Conservation (phyloP, 1,140 invertebrate species). For the Drosophila pachea region DNA sequence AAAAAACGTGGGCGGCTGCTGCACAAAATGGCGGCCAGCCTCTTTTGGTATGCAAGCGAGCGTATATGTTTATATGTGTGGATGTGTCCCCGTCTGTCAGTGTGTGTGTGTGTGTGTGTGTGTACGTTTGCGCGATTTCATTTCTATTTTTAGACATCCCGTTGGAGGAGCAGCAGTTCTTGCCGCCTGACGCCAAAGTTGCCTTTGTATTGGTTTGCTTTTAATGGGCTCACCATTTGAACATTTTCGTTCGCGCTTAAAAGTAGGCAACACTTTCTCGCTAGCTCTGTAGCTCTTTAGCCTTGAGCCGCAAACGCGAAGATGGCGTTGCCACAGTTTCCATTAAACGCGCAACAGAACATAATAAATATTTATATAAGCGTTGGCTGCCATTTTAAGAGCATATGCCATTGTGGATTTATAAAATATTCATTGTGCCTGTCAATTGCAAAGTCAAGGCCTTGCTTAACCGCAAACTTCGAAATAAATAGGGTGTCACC, state of each 20-base stretch:
- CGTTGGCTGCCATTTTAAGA: neutral
- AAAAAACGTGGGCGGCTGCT: constrained; percentile 62
- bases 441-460: constrained; percentile 36
- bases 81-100: constrained; percentile 6
- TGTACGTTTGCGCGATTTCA: constrained; percentile 73
- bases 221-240: neutral
- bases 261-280: constrained; percentile 50
- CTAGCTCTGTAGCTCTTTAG: neutral
- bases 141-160: constrained; percentile 72
- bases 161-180: constrained; percentile 57
- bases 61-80: constrained; percentile 10
- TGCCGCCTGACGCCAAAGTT: constrained; percentile 46
- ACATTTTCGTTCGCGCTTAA: constrained; percentile 29
- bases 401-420: constrained; percentile 18
- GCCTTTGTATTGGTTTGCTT: constrained; percentile 10
- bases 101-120: constrained; percentile 30
- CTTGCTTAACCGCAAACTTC: constrained; percentile 53
- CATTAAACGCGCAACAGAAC: neutral
- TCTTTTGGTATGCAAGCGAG: constrained; percentile 60
- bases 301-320: neutral
- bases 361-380: constrained; percentile 33
- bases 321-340: neutral
- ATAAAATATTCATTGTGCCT: constrained; percentile 52
- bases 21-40: constrained; percentile 72
- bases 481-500: neutral